Base-by-base conservation (phyloP, 2,888 invertebrate species). In the Protula sp. region DNA sequence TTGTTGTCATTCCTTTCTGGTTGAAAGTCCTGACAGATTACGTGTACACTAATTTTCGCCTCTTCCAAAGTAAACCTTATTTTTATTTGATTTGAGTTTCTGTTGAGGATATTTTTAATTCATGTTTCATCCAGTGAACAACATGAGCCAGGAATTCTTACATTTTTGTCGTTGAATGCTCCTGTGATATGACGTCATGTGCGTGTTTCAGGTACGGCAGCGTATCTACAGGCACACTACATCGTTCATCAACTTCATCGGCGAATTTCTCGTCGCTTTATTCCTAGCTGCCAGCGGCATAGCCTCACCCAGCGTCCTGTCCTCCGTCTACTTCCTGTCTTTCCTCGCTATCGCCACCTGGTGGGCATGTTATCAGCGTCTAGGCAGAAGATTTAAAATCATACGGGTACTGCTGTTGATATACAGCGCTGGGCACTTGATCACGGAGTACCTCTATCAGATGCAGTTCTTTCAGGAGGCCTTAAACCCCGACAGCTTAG, bases 301-400 rank as follows among this genome's bases (percentile, higher is more conserved):
- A 62, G 83, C 92, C 76, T 86, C 89, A 50, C 95, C 95, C 1
- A 92, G 92, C 57, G 83, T 91, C 30, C 87, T 88, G 27, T 90
- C 90, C 47, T 89, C 89, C 9, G 85, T 94, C 51, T 95, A 97
- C 82, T 94, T 91, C 82, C 74, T 94, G 57, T 85, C 89, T 59
- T 95, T 95, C 81, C 85, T 97, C 75, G 86, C 86, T 22, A 86
- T 89, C 29, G 89, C 91, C 59, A 92, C 93, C 1, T 69, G 75
- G 68, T 78, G 78, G 79, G 88, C 92, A 27, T 87, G 89, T 70
- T 90, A 89, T 74, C 86, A 86, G 70, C 86, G 89, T 61, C 83
- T 94, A 62, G 86, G 87, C 68, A 85, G 86, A 65, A 88, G 87
- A n/a, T 94, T 91, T 77, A 90, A 89, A 4, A 61, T 70, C 9